A percentile compares a stretch with the other conserved stretches of the same genome.
These are phyloP conservation scores for Cynocephalus volans DNA, from an alignment of 2,113 vertebrate genomes.

Conservation along the genomic window DNA sequence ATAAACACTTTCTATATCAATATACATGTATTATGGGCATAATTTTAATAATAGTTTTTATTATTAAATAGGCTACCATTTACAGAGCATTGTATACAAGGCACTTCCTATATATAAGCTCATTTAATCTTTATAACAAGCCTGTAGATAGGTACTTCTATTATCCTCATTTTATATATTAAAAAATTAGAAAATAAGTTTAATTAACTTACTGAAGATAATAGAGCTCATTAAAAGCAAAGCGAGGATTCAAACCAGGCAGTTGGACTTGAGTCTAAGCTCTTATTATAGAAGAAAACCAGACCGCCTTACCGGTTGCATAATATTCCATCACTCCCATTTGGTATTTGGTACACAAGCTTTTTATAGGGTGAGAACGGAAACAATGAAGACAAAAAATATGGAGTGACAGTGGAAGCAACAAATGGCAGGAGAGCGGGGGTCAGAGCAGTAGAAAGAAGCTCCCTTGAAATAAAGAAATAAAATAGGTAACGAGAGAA, in stretches of 20 bases:
- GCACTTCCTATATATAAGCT: not conserved
- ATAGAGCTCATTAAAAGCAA: not conserved
- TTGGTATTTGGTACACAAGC: not conserved
- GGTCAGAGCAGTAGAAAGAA: not conserved
- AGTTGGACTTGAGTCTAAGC: not conserved
- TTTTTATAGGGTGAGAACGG: not conserved
- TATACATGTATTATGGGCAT: not conserved
- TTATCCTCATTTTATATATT: not conserved
- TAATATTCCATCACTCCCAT: not conserved
- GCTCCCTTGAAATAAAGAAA: not conserved
- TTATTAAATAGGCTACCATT: not conserved
- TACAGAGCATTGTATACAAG: not conserved
- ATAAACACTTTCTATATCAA: not conserved
- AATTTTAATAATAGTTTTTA: not conserved
- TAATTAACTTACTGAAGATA: not conserved
- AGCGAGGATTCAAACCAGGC: not conserved
- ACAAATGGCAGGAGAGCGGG: not conserved
- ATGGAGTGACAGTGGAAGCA: not conserved
- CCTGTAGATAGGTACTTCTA: not conserved
- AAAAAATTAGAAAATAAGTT: not conserved
- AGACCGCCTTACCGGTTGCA: not conserved
- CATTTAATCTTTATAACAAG: constrained; percentile 5
- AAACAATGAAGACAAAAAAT: constrained; percentile 34
- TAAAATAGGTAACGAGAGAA: not conserved
- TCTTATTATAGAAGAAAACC: not conserved